Conservation (phyloP, 2,888 invertebrate genomes). For the Lysandra bellargus region DNA sequence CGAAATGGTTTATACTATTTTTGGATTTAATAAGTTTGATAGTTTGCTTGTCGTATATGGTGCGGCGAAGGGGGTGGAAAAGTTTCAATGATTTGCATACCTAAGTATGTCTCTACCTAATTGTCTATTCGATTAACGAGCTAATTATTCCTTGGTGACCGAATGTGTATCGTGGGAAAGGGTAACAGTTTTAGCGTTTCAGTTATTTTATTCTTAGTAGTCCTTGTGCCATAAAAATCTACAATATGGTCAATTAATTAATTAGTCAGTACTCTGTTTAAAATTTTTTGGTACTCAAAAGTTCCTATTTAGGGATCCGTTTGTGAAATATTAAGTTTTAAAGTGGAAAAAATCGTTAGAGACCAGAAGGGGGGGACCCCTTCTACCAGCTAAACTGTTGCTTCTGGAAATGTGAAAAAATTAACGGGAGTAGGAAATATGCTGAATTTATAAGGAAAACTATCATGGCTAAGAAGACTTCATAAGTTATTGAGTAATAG, state of each 20-base stretch:
- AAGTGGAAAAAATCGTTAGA: too few relatives aligned
- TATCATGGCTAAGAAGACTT: too few relatives aligned
- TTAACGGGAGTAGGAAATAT: too few relatives aligned
- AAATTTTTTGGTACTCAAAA: neutral
- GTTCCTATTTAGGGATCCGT: too few relatives aligned
- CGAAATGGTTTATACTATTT: neutral
- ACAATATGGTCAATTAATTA: too few relatives aligned
- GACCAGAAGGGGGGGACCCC: too few relatives aligned
- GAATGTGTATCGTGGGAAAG: constrained; percentile 1
- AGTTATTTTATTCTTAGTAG: neutral
- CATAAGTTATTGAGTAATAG: too few relatives aligned
- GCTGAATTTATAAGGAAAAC: too few relatives aligned
- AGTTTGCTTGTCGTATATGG: neutral
- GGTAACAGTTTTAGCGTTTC: neutral
- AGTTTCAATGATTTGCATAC: neutral
- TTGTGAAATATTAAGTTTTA: too few relatives aligned
- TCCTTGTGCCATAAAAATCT: neutral
- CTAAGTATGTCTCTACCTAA: neutral
- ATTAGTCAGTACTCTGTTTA: neutral
- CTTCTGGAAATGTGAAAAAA: too few relatives aligned
- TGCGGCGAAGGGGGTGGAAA: neutral
- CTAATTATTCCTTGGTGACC: neutral
- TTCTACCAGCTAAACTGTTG: too few relatives aligned
- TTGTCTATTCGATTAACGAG: neutral
- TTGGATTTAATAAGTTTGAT: neutral